phyloP scores from a whole-genome alignment of 2,888 invertebrate genomes.

The Ariolimax columbianus region DNA sequence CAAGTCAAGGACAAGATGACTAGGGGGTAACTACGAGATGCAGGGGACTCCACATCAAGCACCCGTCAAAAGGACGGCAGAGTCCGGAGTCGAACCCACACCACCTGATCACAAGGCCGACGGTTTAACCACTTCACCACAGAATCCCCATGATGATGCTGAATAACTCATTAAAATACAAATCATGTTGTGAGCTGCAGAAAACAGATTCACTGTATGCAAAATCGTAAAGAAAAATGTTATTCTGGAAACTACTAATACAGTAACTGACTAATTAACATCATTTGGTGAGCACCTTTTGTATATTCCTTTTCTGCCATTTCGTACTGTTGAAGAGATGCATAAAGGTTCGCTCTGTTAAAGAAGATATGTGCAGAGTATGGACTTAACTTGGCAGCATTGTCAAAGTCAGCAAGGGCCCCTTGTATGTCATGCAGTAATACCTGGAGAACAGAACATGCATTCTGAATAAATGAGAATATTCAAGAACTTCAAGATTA shows the following conservation, averaged over 20 bases:
- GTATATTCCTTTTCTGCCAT: conserved; percentile 76
- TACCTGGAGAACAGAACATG: conserved; percentile 62
- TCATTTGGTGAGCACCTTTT: conserved; percentile 64
- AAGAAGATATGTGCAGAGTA: conserved; percentile 78
- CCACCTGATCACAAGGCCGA: too few species aligned
- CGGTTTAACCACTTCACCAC: too few species aligned
- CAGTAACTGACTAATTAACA: not conserved
- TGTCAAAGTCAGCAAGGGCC: conserved; percentile 75
- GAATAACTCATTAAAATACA: too few species aligned
- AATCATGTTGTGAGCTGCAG: too few species aligned
- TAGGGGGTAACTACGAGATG: too few species aligned
- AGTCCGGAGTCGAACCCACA: too few species aligned
- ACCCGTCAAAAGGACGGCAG: too few species aligned
- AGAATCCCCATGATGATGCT: too few species aligned
- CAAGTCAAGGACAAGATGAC: too few species aligned
- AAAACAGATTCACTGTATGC: too few species aligned
- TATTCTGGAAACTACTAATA: not conserved
- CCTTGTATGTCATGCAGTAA: conserved; percentile 74
- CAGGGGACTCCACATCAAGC: too few species aligned
- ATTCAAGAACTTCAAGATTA: not conserved
- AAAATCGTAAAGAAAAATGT: not conserved
- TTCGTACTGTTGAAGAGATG: conserved; percentile 72
- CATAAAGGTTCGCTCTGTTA: conserved; percentile 77
- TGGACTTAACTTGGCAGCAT: conserved; percentile 75
- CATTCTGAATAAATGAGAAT: not conserved